A percentile compares a stretch with the other conserved stretches of the same genome.
phyloP scores from a whole-genome alignment of 2,797 vertebrate species.

The Pseudomugil tenellus region DNA sequence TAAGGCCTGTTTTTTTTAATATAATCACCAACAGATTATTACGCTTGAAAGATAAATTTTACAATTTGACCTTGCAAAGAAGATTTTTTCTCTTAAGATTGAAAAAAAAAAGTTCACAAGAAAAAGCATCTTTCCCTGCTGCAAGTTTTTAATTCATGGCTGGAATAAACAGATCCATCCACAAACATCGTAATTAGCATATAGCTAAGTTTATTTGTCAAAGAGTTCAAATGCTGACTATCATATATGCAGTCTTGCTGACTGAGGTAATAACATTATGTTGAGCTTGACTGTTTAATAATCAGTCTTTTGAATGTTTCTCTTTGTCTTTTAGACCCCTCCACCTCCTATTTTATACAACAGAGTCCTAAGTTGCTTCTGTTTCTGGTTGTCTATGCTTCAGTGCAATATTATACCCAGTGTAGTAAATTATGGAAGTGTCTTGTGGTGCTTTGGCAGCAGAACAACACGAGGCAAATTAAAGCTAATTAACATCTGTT shows the following conservation, averaged over 20 bases:
- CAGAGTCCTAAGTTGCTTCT: constrained; percentile 2
- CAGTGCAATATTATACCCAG: constrained; percentile 27
- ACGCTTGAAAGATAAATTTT: not conserved
- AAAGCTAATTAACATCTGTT: constrained; percentile 83
- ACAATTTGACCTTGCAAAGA: not conserved
- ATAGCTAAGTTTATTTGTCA: not conserved
- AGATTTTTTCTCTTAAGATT: not conserved
- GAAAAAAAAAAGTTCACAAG: not conserved
- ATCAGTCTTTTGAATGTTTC: not conserved
- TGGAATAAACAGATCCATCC: not conserved
- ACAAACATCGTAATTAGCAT: too few relatives aligned
- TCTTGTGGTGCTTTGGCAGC: constrained; percentile 62
- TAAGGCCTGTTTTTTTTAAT: too few relatives aligned
- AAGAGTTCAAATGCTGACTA: not conserved
- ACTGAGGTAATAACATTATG: not conserved
- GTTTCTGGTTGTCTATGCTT: not conserved
- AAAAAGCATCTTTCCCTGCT: not conserved
- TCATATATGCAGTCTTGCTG: not conserved
- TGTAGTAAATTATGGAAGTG: constrained; percentile 46
- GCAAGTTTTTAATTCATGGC: not conserved
- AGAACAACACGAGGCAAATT: constrained; percentile 78
- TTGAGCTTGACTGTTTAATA: not conserved
- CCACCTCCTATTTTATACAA: not conserved
- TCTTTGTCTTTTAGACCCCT: not conserved
- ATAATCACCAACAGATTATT: too few relatives aligned